phyloP scores from a whole-genome alignment of 2,888 invertebrate species.

The Caenorhabditis sp. region DNA sequence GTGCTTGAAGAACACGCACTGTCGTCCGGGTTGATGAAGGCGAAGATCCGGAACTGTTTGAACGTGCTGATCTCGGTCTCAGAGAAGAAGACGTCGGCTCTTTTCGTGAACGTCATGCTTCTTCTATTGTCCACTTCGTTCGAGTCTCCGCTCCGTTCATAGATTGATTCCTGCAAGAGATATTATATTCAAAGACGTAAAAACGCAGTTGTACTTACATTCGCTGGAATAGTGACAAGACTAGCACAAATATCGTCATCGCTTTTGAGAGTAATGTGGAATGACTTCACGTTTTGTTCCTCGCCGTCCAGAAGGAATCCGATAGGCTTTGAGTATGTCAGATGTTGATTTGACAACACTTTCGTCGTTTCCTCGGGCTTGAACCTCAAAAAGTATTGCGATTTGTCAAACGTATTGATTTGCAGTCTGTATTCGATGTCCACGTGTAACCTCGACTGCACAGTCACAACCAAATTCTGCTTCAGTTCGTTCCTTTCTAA shows the following conservation, averaged over 20 bases:
- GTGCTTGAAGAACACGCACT: constrained; percentile 11
- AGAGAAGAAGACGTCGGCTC: constrained; percentile 44
- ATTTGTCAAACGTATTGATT: constrained; percentile 13
- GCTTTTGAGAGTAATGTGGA: constrained; percentile 26
- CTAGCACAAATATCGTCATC: constrained; percentile 44
- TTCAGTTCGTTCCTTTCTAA: neutral
- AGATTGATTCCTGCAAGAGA: constrained; percentile 37
- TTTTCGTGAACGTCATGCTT: constrained; percentile 15
- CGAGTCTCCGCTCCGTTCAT: constrained; percentile 7
- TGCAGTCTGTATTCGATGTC: constrained; percentile 20
- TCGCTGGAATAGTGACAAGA: constrained; percentile 24
- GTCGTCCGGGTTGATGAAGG: constrained; percentile 32
- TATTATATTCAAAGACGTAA: neutral
- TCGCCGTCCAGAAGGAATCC: constrained; percentile 32
- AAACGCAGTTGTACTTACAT: constrained; percentile 11
- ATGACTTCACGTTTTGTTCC: constrained; percentile 17
- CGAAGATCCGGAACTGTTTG: constrained; percentile 23
- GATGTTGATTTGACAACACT: neutral
- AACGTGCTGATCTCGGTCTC: constrained; percentile 11
- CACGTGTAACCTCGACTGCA: constrained; percentile 28
- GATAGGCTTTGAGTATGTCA: constrained; percentile 33
- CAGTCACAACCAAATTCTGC: constrained; percentile 36
- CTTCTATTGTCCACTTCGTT: constrained; percentile 15
- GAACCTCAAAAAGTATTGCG: constrained; percentile 33
- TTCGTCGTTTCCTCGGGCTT: neutral